A percentile compares a stretch with the other conserved stretches of the same genome.
Conservation (phyloP, 92 coral and sea anemone genomes). For the Isaurus tuberculatus region DNA sequence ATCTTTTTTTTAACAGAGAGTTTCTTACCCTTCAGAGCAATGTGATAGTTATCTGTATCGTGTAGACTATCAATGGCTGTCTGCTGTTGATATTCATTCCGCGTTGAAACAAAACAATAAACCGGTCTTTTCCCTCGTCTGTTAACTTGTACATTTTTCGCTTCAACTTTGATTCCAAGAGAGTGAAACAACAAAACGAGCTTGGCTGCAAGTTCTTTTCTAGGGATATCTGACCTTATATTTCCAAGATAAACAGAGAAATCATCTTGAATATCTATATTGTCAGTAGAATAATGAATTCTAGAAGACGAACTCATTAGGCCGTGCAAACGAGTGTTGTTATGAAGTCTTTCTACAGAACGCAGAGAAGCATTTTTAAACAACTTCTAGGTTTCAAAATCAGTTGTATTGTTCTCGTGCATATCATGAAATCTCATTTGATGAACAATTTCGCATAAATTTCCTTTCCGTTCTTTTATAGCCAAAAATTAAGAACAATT, state of each 20-base stretch:
- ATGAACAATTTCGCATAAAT: no score
- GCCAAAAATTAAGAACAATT: background rate
- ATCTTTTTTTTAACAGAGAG: slow-evolving; percentile 16
- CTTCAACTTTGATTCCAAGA: slow-evolving; percentile 30
- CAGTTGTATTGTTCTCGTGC: no score
- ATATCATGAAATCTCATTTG: no score
- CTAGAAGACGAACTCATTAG: background rate
- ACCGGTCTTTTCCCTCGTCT: slow-evolving; percentile 29
- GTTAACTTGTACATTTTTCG: slow-evolving; percentile 22
- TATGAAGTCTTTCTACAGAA: background rate
- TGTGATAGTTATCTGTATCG: slow-evolving; percentile 1
- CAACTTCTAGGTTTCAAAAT: no score
- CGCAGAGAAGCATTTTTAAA: no score
- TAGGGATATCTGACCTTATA: slow-evolving; percentile 47
- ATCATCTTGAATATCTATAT: background rate
- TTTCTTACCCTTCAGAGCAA: background rate
- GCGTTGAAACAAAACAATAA: slow-evolving; percentile 22
- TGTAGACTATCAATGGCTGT: background rate
- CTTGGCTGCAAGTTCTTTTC: slow-evolving; percentile 20
- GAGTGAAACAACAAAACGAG: slow-evolving; percentile 32
- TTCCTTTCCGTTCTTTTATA: no score
- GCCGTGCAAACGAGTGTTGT: background rate
- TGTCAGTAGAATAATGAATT: background rate
- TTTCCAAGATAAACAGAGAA: slow-evolving; percentile 59
- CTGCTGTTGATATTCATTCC: background rate